phyloP scores from a whole-genome alignment of 2,113 vertebrate species.

The Pipra filicauda region DNA sequence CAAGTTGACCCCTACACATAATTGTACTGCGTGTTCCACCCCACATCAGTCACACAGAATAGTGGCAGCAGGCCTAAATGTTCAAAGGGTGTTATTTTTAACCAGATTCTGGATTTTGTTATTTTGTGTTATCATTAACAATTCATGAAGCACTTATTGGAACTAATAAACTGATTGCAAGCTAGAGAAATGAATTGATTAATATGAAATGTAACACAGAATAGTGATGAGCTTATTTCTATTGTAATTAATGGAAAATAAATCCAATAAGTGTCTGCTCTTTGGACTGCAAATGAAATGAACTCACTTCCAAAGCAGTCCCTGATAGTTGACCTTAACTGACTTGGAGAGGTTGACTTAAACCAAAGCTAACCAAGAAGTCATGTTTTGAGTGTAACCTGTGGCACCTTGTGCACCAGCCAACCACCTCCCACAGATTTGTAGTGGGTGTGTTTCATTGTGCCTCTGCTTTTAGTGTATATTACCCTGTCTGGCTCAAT shows the following conservation, averaged over 20 bases:
- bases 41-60: neutral
- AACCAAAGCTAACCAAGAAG: neutral
- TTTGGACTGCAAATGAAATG: neutral
- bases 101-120: neutral
- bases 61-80: neutral
- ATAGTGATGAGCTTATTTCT: conserved; percentile 43
- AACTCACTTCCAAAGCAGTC: neutral
- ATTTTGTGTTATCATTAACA: conserved; percentile 11
- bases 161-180: conserved; percentile 47
- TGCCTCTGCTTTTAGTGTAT: neutral
- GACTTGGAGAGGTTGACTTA: neutral
- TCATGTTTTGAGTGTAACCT: accelerated
- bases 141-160: conserved; percentile 29
- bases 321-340: neutral
- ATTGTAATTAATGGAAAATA: conserved; percentile 33
- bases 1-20: neutral
- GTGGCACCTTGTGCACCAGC: neutral
- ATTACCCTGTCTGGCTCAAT: neutral
- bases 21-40: neutral
- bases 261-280: neutral
- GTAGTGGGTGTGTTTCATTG: neutral
- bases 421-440: neutral
- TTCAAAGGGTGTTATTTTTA: neutral
- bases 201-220: conserved; percentile 27
- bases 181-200: conserved; percentile 32